These are phyloP conservation scores for Drosophila acutilabella DNA, from an alignment of 2,888 invertebrate genomes.

Conservation along the genomic window DNA sequence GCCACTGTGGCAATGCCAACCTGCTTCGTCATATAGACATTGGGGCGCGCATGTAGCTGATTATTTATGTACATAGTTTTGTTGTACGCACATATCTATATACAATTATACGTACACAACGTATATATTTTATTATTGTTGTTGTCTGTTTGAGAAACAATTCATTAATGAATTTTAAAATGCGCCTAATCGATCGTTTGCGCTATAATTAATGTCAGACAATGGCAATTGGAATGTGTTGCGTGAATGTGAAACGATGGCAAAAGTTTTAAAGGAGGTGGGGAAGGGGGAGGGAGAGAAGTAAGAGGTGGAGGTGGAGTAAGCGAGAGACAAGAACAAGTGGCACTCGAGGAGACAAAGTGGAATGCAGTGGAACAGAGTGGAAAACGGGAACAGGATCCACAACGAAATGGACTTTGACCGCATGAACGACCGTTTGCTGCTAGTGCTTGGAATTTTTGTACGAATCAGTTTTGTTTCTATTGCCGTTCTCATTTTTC, in stretches of 20 bases:
- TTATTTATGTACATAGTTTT: slow-evolving; percentile 73
- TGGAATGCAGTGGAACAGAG: background rate
- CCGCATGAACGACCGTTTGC: background rate
- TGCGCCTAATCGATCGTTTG: slow-evolving; percentile 79
- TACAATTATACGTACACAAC: slow-evolving; percentile 2
- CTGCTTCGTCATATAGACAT: slow-evolving; percentile 55
- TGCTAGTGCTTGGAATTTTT: slow-evolving; percentile 33
- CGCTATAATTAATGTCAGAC: slow-evolving; percentile 77
- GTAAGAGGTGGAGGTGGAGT: too few relatives aligned
- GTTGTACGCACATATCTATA: slow-evolving; percentile 15
- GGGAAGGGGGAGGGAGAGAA: too few relatives aligned
- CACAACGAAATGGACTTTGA: slow-evolving; percentile 22
- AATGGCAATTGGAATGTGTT: slow-evolving; percentile 73
- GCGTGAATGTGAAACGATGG: slow-evolving; percentile 43
- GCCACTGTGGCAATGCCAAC: slow-evolving; percentile 47
- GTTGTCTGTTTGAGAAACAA: slow-evolving; percentile 72
- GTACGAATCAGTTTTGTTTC: slow-evolving; percentile 20
- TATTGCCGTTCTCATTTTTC: slow-evolving; percentile 34
- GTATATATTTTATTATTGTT: slow-evolving; percentile 12
- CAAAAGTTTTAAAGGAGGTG: too few relatives aligned
- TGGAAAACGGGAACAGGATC: slow-evolving; percentile 11
- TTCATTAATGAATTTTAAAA: slow-evolving; percentile 81
- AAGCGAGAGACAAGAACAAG: slow-evolving; percentile 2
- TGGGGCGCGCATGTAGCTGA: slow-evolving; percentile 54
- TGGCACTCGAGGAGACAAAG: slow-evolving; percentile 19